A percentile compares a stretch with the other conserved stretches of the same genome.
Evolutionary conservation across 1,140 invertebrate species (phyloP).

Genomic region (Idris sp.): DNA sequence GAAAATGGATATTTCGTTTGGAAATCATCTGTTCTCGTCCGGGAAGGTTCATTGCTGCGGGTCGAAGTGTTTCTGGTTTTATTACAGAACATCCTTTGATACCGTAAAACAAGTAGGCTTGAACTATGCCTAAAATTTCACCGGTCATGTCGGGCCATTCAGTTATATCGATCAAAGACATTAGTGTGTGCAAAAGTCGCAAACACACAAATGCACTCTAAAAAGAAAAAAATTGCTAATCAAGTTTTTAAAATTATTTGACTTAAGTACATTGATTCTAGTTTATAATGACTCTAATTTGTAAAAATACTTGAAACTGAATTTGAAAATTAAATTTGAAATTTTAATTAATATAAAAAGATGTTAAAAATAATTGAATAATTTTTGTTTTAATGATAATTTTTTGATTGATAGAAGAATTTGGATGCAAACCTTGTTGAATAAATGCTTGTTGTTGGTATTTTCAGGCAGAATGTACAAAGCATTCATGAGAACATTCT

Average conservation of each 20-base stretch:
- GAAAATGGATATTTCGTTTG: conserved; percentile 72
- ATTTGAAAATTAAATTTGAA: no score
- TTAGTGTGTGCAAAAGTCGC: conserved; percentile 63
- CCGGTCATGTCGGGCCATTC: conserved; percentile 68
- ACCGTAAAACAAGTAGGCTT: conserved; percentile 78
- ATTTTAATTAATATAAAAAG: no score
- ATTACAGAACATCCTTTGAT: conserved; percentile 68
- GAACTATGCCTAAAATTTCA: conserved; percentile 78
- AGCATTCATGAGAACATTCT: conserved; percentile 63
- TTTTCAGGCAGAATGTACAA: conserved; percentile 59
- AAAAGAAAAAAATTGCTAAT: no score
- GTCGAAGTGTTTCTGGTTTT: conserved; percentile 74
- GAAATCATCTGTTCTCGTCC: conserved; percentile 70
- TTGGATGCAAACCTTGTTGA: conserved; percentile 65
- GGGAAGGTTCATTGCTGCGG: conserved; percentile 79
- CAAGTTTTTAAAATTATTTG: no score
- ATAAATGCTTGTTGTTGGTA: conserved; percentile 60
- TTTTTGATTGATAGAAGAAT: conserved; percentile 8
- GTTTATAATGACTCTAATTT: no score
- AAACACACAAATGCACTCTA: conserved; percentile 66
- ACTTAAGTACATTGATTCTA: no score
- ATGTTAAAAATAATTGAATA: no score
- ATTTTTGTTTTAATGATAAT: conserved; percentile 4
- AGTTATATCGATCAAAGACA: conserved; percentile 51
- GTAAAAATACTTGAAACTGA: no score